Evolutionary conservation across 2,888 invertebrate species (phyloP), one percentile per base, ranked within the genome.

Genomic region (Strigamia transsilvanica): DNA sequence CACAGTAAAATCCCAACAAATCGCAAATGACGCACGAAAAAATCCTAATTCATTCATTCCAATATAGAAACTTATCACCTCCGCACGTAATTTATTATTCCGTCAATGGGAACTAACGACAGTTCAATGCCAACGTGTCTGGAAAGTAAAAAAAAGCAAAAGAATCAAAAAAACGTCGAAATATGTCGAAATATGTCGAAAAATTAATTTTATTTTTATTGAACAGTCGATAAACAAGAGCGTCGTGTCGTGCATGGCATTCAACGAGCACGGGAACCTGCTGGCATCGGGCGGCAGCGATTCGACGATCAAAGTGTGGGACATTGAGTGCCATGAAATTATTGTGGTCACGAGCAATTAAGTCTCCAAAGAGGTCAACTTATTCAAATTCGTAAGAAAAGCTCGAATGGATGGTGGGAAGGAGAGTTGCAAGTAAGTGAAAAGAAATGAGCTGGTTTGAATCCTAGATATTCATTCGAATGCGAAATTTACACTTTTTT

Each of bases 341-440:
- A n/a, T n/a, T n/a, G n/a, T n/a, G 97, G 97, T 86, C 88, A 93
- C 0, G 99, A 99, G 86, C 99, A 99, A 88, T 90, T 99, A 61
- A 93, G 94, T 18, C 90, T 99, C 42, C 92, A 93, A 85, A 93
- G 95, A 83, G 99, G 98, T 0, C 98, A 99, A 86, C 90, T 98
- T 82, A 93, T 99, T 82, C 94, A 96, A 91, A 95, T 99, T n/a
- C 91, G 97, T 27, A 98, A 98, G 90, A 98, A 98, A 87, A 96
- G 97, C 0, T 94, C 95, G 85, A 95, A 95, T 79, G 99, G 99
- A 23, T 99, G 99, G 99, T 99, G 99, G 99, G 99, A 99, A 90
- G 99, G 99, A 0, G 99, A 99, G 89, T 89, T 98, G 73, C 98
- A 98, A 90, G 97, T 91, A 85, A 83, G 85, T 1, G 18, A n/a